Conservation (phyloP, 2,888 invertebrate genomes). For the Macrophya annulata region DNA sequence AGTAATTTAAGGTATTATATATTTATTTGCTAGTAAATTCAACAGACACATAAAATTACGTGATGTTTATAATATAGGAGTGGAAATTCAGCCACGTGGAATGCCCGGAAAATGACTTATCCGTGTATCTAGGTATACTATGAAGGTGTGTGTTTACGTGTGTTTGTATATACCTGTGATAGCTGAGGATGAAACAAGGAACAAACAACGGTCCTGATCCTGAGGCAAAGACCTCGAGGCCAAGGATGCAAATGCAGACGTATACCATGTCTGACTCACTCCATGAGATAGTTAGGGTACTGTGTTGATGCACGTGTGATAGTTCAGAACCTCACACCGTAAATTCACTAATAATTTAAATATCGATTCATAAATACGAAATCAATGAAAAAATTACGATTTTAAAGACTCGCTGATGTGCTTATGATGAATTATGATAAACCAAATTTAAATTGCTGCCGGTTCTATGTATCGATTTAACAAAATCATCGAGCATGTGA, state of each 20-base stretch:
- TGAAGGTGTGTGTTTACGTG: not conserved
- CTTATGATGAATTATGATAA: not conserved
- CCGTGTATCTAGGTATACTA: not conserved
- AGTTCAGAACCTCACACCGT: not conserved
- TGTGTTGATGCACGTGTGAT: constrained; percentile 13
- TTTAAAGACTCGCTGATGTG: too few relatives aligned
- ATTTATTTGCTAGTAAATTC: not conserved
- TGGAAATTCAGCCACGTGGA: constrained; percentile 10
- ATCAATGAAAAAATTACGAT: too few relatives aligned
- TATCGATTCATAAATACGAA: not conserved
- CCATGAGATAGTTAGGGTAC: not conserved
- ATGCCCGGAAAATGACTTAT: not conserved
- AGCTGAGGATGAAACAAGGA: constrained; percentile 12
- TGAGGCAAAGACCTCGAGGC: constrained; percentile 36
- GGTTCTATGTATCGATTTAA: not conserved
- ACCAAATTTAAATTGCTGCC: not conserved
- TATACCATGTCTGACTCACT: not conserved
- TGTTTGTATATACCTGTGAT: not conserved
- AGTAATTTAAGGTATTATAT: not conserved
- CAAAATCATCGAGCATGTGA: not conserved
- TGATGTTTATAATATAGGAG: not conserved
- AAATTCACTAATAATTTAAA: not conserved
- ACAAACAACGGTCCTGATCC: constrained; percentile 23
- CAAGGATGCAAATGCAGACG: constrained; percentile 44
- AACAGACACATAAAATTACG: not conserved